These are phyloP conservation scores for Urocitellus parryii DNA, from an alignment of 2,113 vertebrate species.

Conservation along the genomic window DNA sequence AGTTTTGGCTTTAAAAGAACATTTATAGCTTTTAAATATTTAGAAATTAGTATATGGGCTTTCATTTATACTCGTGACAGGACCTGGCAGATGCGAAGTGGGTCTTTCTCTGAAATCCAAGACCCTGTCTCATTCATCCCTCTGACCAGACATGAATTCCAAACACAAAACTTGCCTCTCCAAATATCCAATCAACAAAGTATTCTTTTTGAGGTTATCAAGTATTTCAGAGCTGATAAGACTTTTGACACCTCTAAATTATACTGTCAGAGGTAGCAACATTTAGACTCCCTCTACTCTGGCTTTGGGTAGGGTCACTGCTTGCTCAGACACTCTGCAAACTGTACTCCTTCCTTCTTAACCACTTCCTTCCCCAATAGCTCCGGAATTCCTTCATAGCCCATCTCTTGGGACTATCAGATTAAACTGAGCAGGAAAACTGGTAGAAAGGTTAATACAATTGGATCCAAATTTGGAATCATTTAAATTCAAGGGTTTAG, in stretches of 20 bases:
- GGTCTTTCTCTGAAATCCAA: background rate
- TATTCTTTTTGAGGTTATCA: background rate
- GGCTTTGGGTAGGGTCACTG: background rate
- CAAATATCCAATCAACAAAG: background rate
- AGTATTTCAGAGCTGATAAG: background rate
- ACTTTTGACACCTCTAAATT: background rate
- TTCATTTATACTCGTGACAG: background rate
- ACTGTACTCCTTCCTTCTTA: conserved; percentile 1
- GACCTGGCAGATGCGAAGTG: background rate
- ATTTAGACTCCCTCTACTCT: background rate
- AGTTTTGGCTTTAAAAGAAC: conserved; percentile 7
- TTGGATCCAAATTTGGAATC: conserved; percentile 66
- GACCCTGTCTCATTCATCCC: background rate
- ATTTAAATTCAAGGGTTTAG: conserved; percentile 71
- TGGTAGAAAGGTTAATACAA: conserved; percentile 77
- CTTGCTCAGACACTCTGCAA: conserved; percentile 21
- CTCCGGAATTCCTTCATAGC: background rate
- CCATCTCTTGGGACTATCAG: conserved; percentile 67
- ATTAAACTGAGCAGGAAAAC: conserved; percentile 76
- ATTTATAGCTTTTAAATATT: conserved; percentile 46
- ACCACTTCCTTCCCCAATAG: conserved; percentile 59
- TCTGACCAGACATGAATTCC: background rate
- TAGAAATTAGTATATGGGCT: background rate
- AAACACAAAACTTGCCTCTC: background rate
- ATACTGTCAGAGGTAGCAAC: background rate